phyloP scores from a whole-genome alignment of 2,113 vertebrate species.

The Pachyramphus minor region DNA sequence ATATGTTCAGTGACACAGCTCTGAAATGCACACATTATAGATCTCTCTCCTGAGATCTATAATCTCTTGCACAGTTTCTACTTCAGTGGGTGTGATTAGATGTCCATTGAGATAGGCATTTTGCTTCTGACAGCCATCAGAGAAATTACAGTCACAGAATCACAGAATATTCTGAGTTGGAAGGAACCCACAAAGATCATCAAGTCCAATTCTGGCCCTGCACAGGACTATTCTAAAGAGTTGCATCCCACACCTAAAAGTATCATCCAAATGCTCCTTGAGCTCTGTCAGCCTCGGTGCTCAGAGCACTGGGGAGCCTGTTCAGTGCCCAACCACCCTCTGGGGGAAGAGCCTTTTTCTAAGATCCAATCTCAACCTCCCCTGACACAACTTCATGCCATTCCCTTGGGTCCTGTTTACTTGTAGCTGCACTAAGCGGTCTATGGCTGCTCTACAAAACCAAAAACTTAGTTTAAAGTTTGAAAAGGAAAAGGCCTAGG shows the following conservation, averaged over 20 bases:
- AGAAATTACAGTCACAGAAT: not conserved
- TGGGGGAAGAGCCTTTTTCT: not conserved
- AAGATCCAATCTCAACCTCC: not conserved
- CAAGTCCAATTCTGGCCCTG: not conserved
- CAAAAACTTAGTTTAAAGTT: not conserved
- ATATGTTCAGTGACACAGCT: accelerated
- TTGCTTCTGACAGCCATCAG: not conserved
- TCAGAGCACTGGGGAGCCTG: not conserved
- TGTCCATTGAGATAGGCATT: not conserved
- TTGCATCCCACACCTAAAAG: not conserved
- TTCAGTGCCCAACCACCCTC: not conserved
- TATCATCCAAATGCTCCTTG: not conserved
- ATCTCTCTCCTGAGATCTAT: not conserved
- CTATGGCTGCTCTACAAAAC: not conserved
- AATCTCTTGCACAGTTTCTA: not conserved
- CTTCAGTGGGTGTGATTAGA: not conserved
- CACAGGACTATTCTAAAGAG: not conserved
- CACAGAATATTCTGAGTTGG: not conserved
- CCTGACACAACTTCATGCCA: not conserved
- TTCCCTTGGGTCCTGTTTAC: not conserved
- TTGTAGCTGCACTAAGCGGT: not conserved
- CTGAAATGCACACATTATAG: not conserved
- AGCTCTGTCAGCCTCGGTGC: not conserved
- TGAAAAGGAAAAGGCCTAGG: not conserved
- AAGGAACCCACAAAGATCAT: not conserved